Base-by-base conservation (phyloP, 1,140 invertebrate species). In the Papilio glaucus region DNA sequence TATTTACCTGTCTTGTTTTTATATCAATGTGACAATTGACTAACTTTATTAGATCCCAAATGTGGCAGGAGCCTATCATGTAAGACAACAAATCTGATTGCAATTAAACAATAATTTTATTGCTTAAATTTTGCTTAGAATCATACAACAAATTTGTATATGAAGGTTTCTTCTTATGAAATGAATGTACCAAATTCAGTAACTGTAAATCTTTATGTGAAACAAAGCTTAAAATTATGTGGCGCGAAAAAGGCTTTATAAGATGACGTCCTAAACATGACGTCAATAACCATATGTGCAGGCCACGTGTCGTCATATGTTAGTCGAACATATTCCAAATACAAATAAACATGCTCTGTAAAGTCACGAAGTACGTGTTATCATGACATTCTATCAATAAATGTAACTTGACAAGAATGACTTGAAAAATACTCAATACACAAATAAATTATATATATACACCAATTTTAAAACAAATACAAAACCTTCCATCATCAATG, bases 231-330 rank as follows among this genome's bases (percentile, higher is more conserved):
- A n/a, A 10, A 42, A 61, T 29, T 62, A 37, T 39, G n/a, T 49
- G 67, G 67, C 67, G 67, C 67, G 42, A 69, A 69, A 69, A 65
- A 18, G 10, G 18, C 41, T 53, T 69, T 69, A 29, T 53, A 53
- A 37, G n/a, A 37, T 69, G 26, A 53, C 67, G 65, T 68, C 39
- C 6, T 67, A n/a, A 45, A n/a, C 8, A 53, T 69, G 67, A 69
- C 67, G 67, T 69, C 67, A 69, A 53, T 53, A 33, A 33, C 12
- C 65, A 49, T 53, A 53, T 33, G 41, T 53, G 53, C 9, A 53
- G 29, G 67, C 67, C 67, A 69, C 67, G 67, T 69, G 67, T 69
- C 67, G 67, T 69, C 67, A 69, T 69, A 69, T 69, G 45, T 69
- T 69, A 53, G 42, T 69, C 26, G 42, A 69, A 69, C 21, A 29